Conservation (phyloP, 2,797 vertebrate species). For the Sebastolobus altivelis region DNA sequence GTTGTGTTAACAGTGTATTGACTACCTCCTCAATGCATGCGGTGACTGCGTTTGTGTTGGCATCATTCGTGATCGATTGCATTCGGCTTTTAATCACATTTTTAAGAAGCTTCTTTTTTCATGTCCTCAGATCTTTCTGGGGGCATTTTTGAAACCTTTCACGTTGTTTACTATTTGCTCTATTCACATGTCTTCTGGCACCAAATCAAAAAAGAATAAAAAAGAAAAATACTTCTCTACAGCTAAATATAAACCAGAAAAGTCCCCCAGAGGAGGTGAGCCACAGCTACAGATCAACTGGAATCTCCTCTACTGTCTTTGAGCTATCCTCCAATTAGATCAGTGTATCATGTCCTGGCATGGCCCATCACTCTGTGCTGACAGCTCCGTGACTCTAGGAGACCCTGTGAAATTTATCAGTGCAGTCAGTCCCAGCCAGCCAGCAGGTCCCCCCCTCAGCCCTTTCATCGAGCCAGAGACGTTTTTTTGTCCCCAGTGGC, state of each 20-base stretch:
- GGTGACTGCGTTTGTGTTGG: conserved; percentile 12
- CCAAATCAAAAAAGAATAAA: conserved; percentile 3
- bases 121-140: background rate
- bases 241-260: conserved; percentile 60
- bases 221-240: conserved; percentile 8
- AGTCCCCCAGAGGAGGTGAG: conserved; percentile 39
- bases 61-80: conserved; percentile 18
- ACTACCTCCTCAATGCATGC: conserved; percentile 29
- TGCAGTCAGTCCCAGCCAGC: conserved; percentile 59
- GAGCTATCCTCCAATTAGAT: conserved; percentile 75
- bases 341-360: conserved; percentile 71
- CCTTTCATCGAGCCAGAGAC: conserved; percentile 31
- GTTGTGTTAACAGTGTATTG: conserved; percentile 49
- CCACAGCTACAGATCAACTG: conserved; percentile 60
- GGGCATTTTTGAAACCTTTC: conserved; percentile 13
- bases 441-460: conserved; percentile 16
- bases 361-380: conserved; percentile 75
- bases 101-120: conserved; percentile 15
- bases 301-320: conserved; percentile 67
- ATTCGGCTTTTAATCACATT: conserved; percentile 29
- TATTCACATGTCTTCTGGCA: conserved; percentile 2
- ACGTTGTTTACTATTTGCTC: background rate
- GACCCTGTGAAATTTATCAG: conserved; percentile 69
- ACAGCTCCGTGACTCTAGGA: conserved; percentile 74
- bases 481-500: conserved; percentile 54